A percentile compares a stretch with the other conserved stretches of the same genome.
These are phyloP conservation scores for Piezodorus guildinii DNA, from an alignment of 1,140 invertebrate genomes.

Conservation along the genomic window DNA sequence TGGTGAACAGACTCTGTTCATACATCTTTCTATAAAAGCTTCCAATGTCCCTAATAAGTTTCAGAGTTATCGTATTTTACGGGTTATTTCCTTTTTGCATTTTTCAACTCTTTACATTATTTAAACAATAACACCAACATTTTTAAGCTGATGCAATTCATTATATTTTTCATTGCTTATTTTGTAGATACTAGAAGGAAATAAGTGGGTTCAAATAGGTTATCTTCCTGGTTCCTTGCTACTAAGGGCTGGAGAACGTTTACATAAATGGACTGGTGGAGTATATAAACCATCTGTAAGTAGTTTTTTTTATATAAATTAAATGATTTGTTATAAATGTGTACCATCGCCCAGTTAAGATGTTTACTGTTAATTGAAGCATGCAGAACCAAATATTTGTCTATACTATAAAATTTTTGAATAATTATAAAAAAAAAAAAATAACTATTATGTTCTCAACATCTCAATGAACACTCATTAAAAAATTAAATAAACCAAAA, in stretches of 20 bases:
- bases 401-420: not conserved
- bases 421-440: not conserved
- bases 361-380: not conserved
- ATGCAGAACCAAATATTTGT: not conserved
- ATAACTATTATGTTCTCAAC: too few species aligned
- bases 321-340: not conserved
- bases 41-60: too few species aligned
- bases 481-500: too few species aligned
- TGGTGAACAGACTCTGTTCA: too few species aligned
- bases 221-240: slow-evolving; percentile 1
- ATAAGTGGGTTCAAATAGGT: not conserved
- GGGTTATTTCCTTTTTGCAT: too few species aligned
- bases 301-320: not conserved
- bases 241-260: not conserved
- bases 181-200: not conserved
- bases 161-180: too few species aligned
- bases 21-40: too few species aligned
- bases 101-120: too few species aligned
- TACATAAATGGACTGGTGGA: slow-evolving; percentile 3
- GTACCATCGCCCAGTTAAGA: not conserved
- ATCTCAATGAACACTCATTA: too few species aligned
- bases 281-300: not conserved
- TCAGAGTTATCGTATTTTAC: too few species aligned
- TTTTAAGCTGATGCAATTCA: too few species aligned
- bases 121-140: too few species aligned